Evolutionary conservation across 2,797 vertebrate species (phyloP), one percentile per base, ranked within the genome.

Genomic region (Telmatherina bonti): DNA sequence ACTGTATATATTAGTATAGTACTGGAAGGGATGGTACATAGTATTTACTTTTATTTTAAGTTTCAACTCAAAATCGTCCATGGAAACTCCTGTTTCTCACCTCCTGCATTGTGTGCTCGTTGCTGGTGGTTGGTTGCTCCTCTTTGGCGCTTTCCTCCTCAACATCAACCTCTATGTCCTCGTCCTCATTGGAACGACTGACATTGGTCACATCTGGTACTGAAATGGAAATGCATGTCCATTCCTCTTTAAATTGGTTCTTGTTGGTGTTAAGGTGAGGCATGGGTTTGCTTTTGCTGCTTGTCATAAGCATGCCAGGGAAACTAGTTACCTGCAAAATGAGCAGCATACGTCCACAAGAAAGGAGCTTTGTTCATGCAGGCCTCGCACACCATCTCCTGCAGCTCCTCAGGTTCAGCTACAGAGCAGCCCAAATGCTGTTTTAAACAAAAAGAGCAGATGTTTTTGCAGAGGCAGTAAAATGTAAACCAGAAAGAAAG

Each of bases 381-480:
- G 74, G 86, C 85, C 69, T 95, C 96, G 73, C 98, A 99, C 0
- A 97, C 94, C 97, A 99, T 98, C 89, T 99, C 98, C 31, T 96
- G 95, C 84, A 97, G 94, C 76, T 97, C 97, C 53, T 96, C 95
- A 0, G 95, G 95, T 55, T 98, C 96, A 2, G 85, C 93, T 0
- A 94, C 84, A 11, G 88, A 9, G 67, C 93, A 94, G 33, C 96
- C 96, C 31, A 99, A 94, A 76, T 99, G 97, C 98, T 99, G 70
- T 38, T 35, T 51, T 54, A 67, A 7, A 61, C 6, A 61, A 35
- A 63, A 49, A 74, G 7, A 22, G 18, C 30, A 59, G 35, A 63
- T 9, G n/a, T n/a, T n/a, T 1, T 68, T 7, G 18, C 0, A 22
- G n/a, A 31, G 12, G 38, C 24, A 20, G 16, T 20, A 7, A 31